Percentiles rank a stretch among this genome's conserved stretches.
Conservation (phyloP, 2,888 invertebrate genomes). For the Sphecodes monilicornis region DNA sequence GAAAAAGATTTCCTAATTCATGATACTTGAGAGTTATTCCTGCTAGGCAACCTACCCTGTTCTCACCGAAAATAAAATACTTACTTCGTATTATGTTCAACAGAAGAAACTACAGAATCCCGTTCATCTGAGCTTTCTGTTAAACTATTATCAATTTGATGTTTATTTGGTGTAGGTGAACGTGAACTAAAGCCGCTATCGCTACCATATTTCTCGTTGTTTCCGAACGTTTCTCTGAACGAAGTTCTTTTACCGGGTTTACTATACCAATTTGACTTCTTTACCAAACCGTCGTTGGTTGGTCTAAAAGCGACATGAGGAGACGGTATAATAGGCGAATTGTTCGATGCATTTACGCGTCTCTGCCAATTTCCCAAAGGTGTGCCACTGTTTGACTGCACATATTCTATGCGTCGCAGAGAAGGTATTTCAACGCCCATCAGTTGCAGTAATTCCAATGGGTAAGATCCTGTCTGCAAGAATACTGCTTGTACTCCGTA, state of each 20-base stretch:
- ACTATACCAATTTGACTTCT: conserved; percentile 76
- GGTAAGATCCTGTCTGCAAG: conserved; percentile 77
- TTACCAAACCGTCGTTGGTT: conserved; percentile 70
- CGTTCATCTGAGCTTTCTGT: conserved; percentile 82
- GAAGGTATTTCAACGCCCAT: conserved; percentile 78
- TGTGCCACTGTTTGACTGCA: conserved; percentile 70
- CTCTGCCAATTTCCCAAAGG: conserved; percentile 76
- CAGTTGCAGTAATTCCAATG: conserved; percentile 77
- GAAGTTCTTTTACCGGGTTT: conserved; percentile 72
- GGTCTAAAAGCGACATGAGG: conserved; percentile 72
- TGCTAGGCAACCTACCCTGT: not conserved
- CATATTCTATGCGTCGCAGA: conserved; percentile 74
- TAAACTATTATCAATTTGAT: conserved; percentile 77
- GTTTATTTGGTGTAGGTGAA: conserved; percentile 82
- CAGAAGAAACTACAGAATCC: conserved; percentile 78
- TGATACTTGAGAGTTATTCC: conserved; percentile 4
- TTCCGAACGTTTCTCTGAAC: conserved; percentile 71
- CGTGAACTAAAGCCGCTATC: conserved; percentile 82
- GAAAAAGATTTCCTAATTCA: conserved; percentile 27
- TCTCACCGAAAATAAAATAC: conserved; percentile 43
- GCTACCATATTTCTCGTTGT: conserved; percentile 77
- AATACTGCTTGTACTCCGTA: conserved; percentile 47
- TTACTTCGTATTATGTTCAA: conserved; percentile 79
- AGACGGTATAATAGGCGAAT: conserved; percentile 69
- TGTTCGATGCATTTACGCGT: conserved; percentile 69